phyloP scores from a whole-genome alignment of 2,797 vertebrate species.

The Crax fasciolata region DNA sequence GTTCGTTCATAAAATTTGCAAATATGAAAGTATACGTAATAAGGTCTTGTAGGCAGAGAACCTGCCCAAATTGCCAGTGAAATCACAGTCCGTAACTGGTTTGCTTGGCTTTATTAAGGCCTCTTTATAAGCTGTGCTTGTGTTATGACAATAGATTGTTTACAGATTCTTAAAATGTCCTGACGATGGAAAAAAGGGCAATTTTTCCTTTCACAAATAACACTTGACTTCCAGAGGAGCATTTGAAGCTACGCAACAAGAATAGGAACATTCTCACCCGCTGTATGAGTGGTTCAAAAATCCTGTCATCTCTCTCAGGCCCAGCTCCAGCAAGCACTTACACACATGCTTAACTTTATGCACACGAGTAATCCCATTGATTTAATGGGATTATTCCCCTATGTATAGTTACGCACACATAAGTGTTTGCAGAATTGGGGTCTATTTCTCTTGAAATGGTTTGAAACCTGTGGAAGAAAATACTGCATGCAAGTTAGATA shows the following conservation, averaged over 20 bases:
- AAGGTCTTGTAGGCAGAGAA: background rate
- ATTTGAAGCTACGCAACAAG: background rate
- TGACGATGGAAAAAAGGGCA: background rate
- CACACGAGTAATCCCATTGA: slow-evolving; percentile 66
- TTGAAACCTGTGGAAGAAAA: slow-evolving; percentile 41
- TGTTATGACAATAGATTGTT: background rate
- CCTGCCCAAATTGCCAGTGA: rapidly evolving
- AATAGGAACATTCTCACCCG: background rate
- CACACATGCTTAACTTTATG: slow-evolving; percentile 71
- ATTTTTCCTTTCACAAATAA: background rate
- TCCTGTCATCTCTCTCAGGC: slow-evolving; percentile 4
- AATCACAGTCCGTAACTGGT: background rate
- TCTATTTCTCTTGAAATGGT: background rate
- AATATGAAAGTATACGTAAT: background rate
- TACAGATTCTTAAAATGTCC: background rate
- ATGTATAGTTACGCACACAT: slow-evolving; percentile 52
- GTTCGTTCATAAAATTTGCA: slow-evolving; percentile 13
- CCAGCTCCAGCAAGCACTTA: slow-evolving; percentile 62
- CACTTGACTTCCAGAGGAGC: background rate
- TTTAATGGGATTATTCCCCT: slow-evolving; percentile 73
- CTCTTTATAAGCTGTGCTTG: background rate
- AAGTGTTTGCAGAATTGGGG: slow-evolving; percentile 57
- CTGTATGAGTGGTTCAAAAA: slow-evolving; percentile 11
- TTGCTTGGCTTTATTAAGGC: background rate
- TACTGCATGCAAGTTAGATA: background rate